A percentile compares a stretch with the other conserved stretches of the same genome.
phyloP scores from a whole-genome alignment of 30 jellyfish, hydroid and myxozoan species.

The Hydractinia echinata region DNA sequence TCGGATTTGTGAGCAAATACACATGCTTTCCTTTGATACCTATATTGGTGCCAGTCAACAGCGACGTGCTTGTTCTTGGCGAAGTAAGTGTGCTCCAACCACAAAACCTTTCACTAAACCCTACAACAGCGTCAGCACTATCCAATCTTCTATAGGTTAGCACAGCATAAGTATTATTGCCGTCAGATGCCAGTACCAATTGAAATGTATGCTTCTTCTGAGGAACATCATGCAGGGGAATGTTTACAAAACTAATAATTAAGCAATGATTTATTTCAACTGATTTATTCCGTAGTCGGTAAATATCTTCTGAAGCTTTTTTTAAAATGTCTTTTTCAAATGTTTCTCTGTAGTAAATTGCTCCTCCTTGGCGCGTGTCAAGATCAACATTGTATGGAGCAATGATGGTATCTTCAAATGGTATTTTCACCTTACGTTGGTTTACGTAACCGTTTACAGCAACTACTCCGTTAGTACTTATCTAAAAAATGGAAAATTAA shows the following conservation, averaged over 20 bases:
- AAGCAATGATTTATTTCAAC: not conserved
- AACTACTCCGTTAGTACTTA: not conserved
- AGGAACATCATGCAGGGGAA: not conserved
- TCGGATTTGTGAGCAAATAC: not conserved
- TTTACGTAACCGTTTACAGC: not conserved
- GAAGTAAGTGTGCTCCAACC: not conserved
- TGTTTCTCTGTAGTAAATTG: constrained; percentile 14
- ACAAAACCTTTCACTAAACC: not conserved
- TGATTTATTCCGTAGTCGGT: not conserved
- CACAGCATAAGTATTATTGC: not conserved
- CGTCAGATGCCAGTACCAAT: not conserved
- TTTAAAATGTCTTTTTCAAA: not conserved
- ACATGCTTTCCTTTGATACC: constrained; percentile 2
- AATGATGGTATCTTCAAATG: not conserved
- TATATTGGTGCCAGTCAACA: not conserved
- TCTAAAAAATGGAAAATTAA: not conserved
- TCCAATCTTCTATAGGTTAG: not conserved
- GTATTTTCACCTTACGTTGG: not conserved
- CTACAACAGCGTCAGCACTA: not conserved
- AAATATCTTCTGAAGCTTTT: not conserved
- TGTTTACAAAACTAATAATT: not conserved
- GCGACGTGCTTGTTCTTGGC: not conserved
- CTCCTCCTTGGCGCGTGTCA: constrained; percentile 1
- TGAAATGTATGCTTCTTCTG: not conserved
- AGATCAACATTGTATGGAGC: constrained; percentile 4